phyloP scores from a whole-genome alignment of 2,113 vertebrate genomes.

The Emberiza fucata region DNA sequence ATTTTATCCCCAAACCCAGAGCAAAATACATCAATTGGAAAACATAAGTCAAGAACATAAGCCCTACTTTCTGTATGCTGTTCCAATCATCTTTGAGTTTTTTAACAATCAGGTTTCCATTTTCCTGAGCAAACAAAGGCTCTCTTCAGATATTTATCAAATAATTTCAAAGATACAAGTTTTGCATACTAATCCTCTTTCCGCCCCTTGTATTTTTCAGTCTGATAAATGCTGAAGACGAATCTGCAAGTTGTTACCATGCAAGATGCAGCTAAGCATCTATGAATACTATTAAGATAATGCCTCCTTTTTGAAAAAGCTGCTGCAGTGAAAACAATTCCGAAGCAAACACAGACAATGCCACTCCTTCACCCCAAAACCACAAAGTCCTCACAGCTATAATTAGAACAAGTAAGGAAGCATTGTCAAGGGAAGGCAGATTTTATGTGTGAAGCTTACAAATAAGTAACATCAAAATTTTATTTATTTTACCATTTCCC shows the following conservation, averaged over 20 bases:
- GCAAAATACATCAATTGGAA: conserved; percentile 20
- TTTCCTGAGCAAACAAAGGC: conserved; percentile 67
- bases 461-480: background rate
- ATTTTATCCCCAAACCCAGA: background rate
- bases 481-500: background rate
- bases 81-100: conserved; percentile 45
- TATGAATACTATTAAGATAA: conserved; percentile 54
- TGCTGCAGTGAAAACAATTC: background rate
- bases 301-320: background rate
- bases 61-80: conserved; percentile 4
- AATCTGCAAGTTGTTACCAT: conserved; percentile 22
- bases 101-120: conserved; percentile 56
- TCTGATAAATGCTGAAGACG: background rate
- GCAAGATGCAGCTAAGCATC: conserved; percentile 10
- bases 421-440: background rate
- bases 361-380: background rate
- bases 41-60: conserved; percentile 29
- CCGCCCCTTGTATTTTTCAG: background rate
- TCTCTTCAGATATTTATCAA: conserved; percentile 70
- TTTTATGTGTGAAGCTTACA: conserved; percentile 5
- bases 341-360: background rate
- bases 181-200: conserved; percentile 62
- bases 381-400: background rate
- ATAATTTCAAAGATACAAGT: conserved; percentile 52
- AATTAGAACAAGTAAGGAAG: background rate